Conservation (phyloP, 2,888 invertebrate species). For the Troilus luridus region DNA sequence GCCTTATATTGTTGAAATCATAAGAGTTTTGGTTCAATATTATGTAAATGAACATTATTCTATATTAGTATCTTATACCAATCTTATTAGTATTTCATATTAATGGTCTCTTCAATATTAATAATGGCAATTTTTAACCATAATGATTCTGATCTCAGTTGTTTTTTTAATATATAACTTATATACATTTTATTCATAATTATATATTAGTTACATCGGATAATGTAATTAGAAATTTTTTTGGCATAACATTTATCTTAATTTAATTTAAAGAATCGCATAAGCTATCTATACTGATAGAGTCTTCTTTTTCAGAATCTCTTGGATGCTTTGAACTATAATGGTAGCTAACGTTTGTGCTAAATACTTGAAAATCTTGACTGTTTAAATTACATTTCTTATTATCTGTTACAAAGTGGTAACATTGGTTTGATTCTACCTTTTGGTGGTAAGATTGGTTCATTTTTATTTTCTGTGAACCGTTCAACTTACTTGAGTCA, state of each 20-base stretch:
- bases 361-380: background rate
- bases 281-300: background rate
- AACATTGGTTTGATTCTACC: background rate
- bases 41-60: background rate
- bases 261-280: conserved; percentile 17
- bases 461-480: background rate
- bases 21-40: background rate
- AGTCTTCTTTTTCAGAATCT: background rate
- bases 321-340: background rate
- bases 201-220: background rate
- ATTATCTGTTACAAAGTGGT: background rate
- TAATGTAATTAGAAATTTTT: background rate
- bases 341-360: background rate
- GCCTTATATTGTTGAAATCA: background rate
- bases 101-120: background rate
- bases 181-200: background rate
- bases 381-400: background rate
- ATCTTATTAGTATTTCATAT: background rate
- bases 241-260: background rate
- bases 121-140: background rate
- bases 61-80: background rate
- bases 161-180: background rate
- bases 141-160: background rate
- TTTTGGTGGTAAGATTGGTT: background rate
- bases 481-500: background rate